A percentile compares a stretch with the other conserved stretches of the same genome.
These are phyloP conservation scores for Papilio polytes DNA, from an alignment of 1,140 invertebrate species.

Conservation along the genomic window DNA sequence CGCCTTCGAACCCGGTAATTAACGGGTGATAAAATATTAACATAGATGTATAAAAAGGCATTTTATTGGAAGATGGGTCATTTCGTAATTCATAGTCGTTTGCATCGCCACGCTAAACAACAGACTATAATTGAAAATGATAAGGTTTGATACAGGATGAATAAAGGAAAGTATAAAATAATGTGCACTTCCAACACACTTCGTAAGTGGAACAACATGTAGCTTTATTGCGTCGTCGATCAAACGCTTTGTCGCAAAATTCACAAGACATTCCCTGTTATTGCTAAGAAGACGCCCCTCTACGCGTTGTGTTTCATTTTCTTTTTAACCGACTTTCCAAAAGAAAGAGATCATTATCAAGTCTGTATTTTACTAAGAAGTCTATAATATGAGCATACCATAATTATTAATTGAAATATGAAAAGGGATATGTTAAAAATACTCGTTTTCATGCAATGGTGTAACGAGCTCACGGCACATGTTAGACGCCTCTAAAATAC, in stretches of 20 bases:
- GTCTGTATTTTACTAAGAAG: not conserved
- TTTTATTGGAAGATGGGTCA: not conserved
- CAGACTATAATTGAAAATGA: not conserved
- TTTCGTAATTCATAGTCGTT: not conserved
- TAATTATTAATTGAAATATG: not conserved
- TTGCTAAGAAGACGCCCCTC: not conserved
- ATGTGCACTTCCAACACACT: not conserved
- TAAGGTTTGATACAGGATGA: not conserved
- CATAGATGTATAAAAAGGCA: not conserved
- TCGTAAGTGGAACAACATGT: not conserved
- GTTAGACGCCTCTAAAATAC: not conserved
- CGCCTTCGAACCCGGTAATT: no score
- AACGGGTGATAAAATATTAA: no score
- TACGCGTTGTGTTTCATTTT: not conserved
- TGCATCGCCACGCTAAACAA: not conserved
- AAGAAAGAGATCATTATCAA: no score
- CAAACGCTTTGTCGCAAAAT: constrained; percentile 4
- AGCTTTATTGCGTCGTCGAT: not conserved
- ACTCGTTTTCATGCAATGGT: not conserved
- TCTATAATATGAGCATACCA: not conserved
- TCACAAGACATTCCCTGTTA: not conserved
- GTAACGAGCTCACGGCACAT: not conserved
- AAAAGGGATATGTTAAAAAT: not conserved
- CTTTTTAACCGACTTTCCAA: no score
- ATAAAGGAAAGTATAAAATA: not conserved